Conservation (phyloP, 2,888 invertebrate species). For the Clusia tigrina region DNA sequence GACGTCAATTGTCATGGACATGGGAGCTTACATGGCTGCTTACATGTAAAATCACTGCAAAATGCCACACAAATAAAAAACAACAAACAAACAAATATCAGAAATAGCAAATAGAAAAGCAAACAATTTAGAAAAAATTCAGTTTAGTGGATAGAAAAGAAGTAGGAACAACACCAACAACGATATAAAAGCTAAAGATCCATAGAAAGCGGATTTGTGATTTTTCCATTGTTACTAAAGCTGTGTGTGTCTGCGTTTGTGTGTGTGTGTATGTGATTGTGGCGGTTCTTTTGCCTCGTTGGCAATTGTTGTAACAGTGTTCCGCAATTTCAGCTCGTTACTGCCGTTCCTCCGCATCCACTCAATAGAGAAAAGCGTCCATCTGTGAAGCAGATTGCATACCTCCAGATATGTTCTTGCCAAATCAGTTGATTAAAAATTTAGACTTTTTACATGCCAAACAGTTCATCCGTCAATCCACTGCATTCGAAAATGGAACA, state of each 20-base stretch:
- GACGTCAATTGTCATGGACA: slow-evolving; percentile 60
- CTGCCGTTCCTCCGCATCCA: too few species aligned
- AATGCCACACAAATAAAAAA: slow-evolving; percentile 39
- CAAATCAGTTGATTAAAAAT: too few species aligned
- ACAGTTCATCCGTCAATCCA: too few species aligned
- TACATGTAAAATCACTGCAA: slow-evolving; percentile 59
- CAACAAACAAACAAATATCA: slow-evolving; percentile 19
- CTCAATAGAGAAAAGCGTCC: too few species aligned
- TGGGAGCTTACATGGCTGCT: slow-evolving; percentile 58
- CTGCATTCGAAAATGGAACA: too few species aligned
- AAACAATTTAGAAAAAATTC: slow-evolving; percentile 15
- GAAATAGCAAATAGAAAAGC: slow-evolving; percentile 29
- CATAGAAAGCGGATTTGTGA: slow-evolving; percentile 62
- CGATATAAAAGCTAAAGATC: slow-evolving; percentile 48
- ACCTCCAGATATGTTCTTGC: too few species aligned
- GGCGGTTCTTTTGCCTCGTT: slow-evolving; percentile 47
- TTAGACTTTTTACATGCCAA: too few species aligned
- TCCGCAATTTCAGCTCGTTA: slow-evolving; percentile 53
- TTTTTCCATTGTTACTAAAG: slow-evolving; percentile 43
- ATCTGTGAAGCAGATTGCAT: too few species aligned
- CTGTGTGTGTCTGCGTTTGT: slow-evolving; percentile 28
- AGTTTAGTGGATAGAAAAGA: slow-evolving; percentile 27
- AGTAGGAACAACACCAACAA: slow-evolving; percentile 23
- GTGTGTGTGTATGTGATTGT: slow-evolving; percentile 30
- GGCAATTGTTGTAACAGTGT: slow-evolving; percentile 45